Percentiles rank a stretch among this genome's conserved stretches.
Evolutionary conservation across 2,113 vertebrate species (phyloP).

Genomic region (Melanerpes formicivorus): DNA sequence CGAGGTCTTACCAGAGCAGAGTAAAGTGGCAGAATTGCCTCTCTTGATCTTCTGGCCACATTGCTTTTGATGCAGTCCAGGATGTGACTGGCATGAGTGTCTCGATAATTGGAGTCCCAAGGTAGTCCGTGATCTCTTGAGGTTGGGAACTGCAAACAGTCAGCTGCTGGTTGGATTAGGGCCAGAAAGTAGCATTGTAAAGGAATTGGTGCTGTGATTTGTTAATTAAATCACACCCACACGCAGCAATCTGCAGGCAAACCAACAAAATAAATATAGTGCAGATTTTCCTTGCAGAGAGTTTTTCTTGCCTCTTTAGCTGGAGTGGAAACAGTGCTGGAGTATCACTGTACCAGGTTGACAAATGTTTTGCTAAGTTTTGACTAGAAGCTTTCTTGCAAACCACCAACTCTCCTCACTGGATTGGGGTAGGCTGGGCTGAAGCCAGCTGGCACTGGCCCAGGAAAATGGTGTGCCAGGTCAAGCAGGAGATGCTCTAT

Average conservation of each 20-base stretch:
- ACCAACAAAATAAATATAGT: neutral
- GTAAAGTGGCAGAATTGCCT: no score
- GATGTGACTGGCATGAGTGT: accelerated
- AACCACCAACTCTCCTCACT: neutral
- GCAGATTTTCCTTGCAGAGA: neutral
- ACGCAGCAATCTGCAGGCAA: neutral
- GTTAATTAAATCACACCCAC: conserved; percentile 10
- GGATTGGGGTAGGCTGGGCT: neutral
- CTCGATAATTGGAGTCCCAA: neutral
- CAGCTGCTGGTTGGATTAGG: neutral
- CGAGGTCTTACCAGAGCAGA: no score
- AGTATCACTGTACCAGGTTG: neutral
- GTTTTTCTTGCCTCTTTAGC: accelerated
- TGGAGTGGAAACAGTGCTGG: neutral
- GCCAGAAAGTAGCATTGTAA: conserved; percentile 14
- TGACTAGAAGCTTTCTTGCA: conserved; percentile 15
- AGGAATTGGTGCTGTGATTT: conserved; percentile 10
- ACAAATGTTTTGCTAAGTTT: conserved; percentile 41
- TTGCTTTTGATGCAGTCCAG: no score
- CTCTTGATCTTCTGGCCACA: no score
- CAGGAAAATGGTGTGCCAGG: neutral
- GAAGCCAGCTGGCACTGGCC: conserved; percentile 2
- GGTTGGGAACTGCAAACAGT: conserved; percentile 30
- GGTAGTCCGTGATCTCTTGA: neutral
- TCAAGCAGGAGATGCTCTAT: conserved; percentile 12